Base-by-base conservation (phyloP, 2,888 invertebrate species). In the Monochamus alternatus region DNA sequence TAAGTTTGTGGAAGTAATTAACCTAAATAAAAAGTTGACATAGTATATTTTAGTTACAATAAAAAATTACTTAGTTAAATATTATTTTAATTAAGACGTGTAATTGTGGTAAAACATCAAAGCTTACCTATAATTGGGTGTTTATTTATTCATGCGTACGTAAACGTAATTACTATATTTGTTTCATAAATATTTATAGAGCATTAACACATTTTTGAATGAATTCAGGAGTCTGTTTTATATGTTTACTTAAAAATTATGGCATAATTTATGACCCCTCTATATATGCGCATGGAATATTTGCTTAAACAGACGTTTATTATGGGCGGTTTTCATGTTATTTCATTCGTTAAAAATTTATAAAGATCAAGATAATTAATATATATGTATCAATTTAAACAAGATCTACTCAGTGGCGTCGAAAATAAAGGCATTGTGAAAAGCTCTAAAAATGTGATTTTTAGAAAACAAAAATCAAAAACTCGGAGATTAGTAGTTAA, bases 181-280 rank as follows among this genome's bases (percentile, higher is more conserved):
- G 60, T 55, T 58, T 60, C 66, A 73, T 73, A 73, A 73, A 73
- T 73, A 73, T 73, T 73, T 73, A 73, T 73, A 64, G 59, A 55
- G 47, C 66, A 64, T 73, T 73, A 73, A 73, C 73, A 73, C 66
- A 73, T 73, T 73, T 73, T 73, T 73, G 59, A 73, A 73, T 73
- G 85, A 85, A 84, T 83, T 83, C 84, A 82, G 84, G 81, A 86
- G 85, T 85, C 84, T 31, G 59, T 60, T 85, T 85, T 84, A 85
- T 85, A 85, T 85, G 85, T 85, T 85, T 85, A 84, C 85, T 83
- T 75, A 78, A 78, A 77, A 76, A 80, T 77, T 78, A 78, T 78
- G 63, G 74, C 38, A 71, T 76, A 78, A 77, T 79, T 79, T 79
- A 79, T 74, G 79, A 76, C 73, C 76, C 38, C 73, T 3, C 31